Percentiles rank a stretch among this genome's conserved stretches.
These are phyloP conservation scores for Aselliscus stoliczkanus DNA, from an alignment of 2,797 vertebrate genomes.

Conservation along the genomic window DNA sequence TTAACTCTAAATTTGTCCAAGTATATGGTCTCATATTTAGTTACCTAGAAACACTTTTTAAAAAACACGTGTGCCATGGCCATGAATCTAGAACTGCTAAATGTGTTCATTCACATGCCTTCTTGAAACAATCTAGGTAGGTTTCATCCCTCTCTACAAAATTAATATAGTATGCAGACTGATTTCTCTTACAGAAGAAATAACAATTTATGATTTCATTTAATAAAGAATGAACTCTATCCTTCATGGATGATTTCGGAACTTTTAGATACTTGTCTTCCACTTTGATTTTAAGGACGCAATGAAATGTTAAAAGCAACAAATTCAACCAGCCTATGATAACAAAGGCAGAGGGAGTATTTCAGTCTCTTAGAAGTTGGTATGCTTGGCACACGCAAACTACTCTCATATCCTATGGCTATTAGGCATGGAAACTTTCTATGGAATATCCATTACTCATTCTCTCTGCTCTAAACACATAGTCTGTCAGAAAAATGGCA, in stretches of 20 bases:
- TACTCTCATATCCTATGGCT: constrained; percentile 83
- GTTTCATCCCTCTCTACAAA: constrained; percentile 8
- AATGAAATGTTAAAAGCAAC: constrained; percentile 59
- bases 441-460: constrained; percentile 81
- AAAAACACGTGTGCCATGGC: neutral
- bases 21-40: neutral
- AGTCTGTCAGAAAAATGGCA: constrained; percentile 69
- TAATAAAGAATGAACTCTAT: constrained; percentile 1
- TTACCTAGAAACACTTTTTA: neutral
- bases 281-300: constrained; percentile 41
- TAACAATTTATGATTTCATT: constrained; percentile 42
- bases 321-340: constrained; percentile 69
- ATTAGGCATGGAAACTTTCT: constrained; percentile 87
- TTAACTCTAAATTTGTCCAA: neutral
- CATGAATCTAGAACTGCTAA: neutral
- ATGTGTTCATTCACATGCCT: neutral
- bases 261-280: constrained; percentile 32
- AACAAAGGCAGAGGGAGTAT: constrained; percentile 80
- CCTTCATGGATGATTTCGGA: constrained; percentile 39
- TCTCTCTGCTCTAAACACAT: constrained; percentile 70
- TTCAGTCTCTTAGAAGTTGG: constrained; percentile 80
- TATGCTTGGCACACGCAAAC: constrained; percentile 84
- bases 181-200: constrained; percentile 49
- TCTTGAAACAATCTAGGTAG: constrained; percentile 12
- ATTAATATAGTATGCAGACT: neutral